Conservation (phyloP, 2,797 vertebrate species). For the Benthosema pterotum region DNA sequence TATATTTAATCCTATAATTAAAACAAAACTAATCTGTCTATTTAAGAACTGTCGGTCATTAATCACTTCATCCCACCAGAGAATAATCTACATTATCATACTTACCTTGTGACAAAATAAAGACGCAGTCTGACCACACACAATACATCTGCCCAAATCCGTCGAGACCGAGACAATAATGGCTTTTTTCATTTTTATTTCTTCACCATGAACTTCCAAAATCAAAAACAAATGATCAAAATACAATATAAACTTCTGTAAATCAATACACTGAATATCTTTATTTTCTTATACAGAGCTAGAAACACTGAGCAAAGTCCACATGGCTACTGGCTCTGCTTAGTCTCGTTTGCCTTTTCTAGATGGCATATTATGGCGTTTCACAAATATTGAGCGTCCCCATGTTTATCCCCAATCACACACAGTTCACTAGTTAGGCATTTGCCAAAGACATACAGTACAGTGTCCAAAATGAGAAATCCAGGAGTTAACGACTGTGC, state of each 20-base stretch:
- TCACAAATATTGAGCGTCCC: slow-evolving; percentile 57
- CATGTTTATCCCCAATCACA: slow-evolving; percentile 47
- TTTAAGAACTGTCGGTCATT: too few species aligned
- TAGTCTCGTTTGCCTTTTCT: slow-evolving; percentile 60
- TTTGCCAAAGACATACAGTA: slow-evolving; percentile 66
- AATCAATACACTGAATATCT: slow-evolving; percentile 73
- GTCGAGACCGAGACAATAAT: slow-evolving; percentile 25
- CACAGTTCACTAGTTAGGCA: slow-evolving; percentile 66
- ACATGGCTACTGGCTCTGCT: slow-evolving; percentile 57
- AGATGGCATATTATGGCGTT: slow-evolving; percentile 61
- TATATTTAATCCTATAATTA: too few species aligned
- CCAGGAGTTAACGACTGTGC: slow-evolving; percentile 61
- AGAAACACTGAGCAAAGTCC: slow-evolving; percentile 72
- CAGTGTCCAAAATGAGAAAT: slow-evolving; percentile 68
- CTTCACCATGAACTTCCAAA: slow-evolving; percentile 73
- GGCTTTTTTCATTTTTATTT: slow-evolving; percentile 73
- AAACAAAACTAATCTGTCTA: too few species aligned
- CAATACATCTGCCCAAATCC: slow-evolving; percentile 9
- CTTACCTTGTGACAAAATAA: too few species aligned
- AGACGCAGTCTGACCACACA: too few species aligned
- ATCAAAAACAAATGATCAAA: slow-evolving; percentile 72
- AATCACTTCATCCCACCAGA: too few species aligned
- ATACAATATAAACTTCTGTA: slow-evolving; percentile 83
- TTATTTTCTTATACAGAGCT: slow-evolving; percentile 63
- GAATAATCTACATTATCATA: too few species aligned